Percentiles rank a stretch among this genome's conserved stretches.
These are phyloP conservation scores for Loriculus beryllinus DNA, from an alignment of 2,797 vertebrate genomes.

Conservation along the genomic window DNA sequence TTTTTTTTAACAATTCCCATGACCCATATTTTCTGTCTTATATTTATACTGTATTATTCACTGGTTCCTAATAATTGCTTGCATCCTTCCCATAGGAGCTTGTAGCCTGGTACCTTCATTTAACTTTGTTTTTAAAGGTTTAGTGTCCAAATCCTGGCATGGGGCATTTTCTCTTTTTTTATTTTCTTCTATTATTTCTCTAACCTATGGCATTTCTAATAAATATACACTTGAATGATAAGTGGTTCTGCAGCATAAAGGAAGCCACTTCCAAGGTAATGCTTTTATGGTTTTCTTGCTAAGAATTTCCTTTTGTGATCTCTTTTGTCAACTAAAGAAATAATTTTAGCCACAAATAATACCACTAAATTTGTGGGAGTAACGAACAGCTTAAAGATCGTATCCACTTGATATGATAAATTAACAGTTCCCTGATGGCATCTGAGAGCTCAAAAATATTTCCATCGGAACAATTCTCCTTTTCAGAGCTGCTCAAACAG, in stretches of 20 bases:
- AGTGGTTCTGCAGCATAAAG: not conserved
- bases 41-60: not conserved
- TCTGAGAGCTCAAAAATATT: slow-evolving; percentile 26
- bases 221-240: not conserved
- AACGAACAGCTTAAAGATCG: slow-evolving; percentile 8
- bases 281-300: not conserved
- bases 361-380: not conserved
- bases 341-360: not conserved
- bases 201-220: not conserved
- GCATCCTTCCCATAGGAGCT: not conserved
- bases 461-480: slow-evolving; percentile 6
- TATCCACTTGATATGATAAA: slow-evolving; percentile 8
- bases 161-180: not conserved
- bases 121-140: not conserved
- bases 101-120: not conserved
- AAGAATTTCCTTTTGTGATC: not conserved
- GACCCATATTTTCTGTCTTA: not conserved
- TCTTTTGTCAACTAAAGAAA: slow-evolving; percentile 17
- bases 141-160: not conserved
- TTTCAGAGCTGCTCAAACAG: slow-evolving; percentile 34
- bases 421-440: not conserved
- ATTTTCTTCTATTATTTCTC: not conserved
- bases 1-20: not conserved
- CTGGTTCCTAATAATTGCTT: not conserved
- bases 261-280: not conserved